Percentiles rank a stretch among this genome's conserved stretches.
These are phyloP conservation scores for Agrochola lota DNA, from an alignment of 2,888 invertebrate species.

Conservation along the genomic window DNA sequence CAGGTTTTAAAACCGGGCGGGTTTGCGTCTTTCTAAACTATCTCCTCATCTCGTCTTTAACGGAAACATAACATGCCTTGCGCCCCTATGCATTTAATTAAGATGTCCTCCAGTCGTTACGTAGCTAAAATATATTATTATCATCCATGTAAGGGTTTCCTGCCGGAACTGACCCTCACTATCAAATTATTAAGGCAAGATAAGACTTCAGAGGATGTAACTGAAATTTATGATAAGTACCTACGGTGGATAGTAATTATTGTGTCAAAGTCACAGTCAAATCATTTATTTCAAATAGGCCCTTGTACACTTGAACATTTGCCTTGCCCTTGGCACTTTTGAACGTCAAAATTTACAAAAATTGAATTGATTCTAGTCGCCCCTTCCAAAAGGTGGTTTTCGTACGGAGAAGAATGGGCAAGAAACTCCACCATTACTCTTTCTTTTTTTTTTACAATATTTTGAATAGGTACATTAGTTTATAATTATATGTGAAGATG, in stretches of 20 bases:
- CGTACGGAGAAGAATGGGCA: no score
- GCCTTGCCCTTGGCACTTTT: no score
- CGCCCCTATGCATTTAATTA: slow-evolving; percentile 38
- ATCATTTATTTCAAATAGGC: no score
- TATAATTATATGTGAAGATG: no score
- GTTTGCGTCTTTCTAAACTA: neutral
- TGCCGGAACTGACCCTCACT: slow-evolving; percentile 41
- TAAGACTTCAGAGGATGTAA: slow-evolving; percentile 19
- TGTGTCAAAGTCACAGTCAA: neutral
- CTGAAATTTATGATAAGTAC: slow-evolving; percentile 2
- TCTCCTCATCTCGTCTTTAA: slow-evolving; percentile 3
- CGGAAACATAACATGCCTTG: neutral
- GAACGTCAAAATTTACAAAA: no score
- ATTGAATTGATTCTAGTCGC: no score
- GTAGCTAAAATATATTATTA: slow-evolving; percentile 47
- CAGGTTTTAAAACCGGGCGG: neutral
- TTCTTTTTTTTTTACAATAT: no score
- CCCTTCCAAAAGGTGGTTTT: no score
- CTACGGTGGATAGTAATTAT: slow-evolving; percentile 11
- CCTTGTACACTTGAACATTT: no score
- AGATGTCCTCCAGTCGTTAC: slow-evolving; percentile 29
- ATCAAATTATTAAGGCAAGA: slow-evolving; percentile 44
- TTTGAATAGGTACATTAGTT: no score
- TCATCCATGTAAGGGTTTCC: slow-evolving; percentile 26
- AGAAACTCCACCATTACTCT: no score